These are phyloP conservation scores for Myiozetetes cayanensis DNA, from an alignment of 2,113 vertebrate species.

Conservation along the genomic window DNA sequence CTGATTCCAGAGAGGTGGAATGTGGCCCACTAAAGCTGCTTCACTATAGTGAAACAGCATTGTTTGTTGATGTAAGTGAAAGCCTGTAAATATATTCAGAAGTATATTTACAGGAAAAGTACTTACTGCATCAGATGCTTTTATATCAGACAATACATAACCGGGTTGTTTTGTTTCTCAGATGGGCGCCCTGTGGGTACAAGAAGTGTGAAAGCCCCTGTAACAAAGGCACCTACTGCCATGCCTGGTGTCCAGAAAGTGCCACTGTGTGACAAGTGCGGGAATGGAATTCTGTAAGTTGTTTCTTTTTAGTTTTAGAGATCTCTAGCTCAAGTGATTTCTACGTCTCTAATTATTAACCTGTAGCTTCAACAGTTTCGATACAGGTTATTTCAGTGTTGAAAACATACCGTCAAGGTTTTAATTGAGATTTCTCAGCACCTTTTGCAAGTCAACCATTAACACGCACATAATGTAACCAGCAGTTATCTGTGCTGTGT, in stretches of 20 bases:
- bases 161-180: slow-evolving; percentile 61
- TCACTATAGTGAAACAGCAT: neutral
- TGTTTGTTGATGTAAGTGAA: neutral
- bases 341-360: neutral
- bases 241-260: slow-evolving; percentile 87
- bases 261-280: slow-evolving; percentile 94
- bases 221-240: slow-evolving; percentile 76
- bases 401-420: neutral
- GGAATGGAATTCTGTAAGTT: slow-evolving; percentile 95
- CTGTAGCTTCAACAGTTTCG: neutral
- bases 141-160: neutral
- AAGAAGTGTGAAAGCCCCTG: slow-evolving; percentile 87
- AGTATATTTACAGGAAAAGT: neutral
- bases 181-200: slow-evolving; percentile 87
- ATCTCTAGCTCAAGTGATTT: neutral
- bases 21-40: neutral
- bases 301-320: neutral
- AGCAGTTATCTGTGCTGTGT: neutral
- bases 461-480: neutral
- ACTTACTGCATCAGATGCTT: neutral
- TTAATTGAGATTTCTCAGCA: neutral
- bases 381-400: neutral
- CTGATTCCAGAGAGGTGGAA: neutral
- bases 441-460: neutral
- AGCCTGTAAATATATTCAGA: neutral